phyloP scores from a whole-genome alignment of 2,113 vertebrate species.

The Sorex fumeus region DNA sequence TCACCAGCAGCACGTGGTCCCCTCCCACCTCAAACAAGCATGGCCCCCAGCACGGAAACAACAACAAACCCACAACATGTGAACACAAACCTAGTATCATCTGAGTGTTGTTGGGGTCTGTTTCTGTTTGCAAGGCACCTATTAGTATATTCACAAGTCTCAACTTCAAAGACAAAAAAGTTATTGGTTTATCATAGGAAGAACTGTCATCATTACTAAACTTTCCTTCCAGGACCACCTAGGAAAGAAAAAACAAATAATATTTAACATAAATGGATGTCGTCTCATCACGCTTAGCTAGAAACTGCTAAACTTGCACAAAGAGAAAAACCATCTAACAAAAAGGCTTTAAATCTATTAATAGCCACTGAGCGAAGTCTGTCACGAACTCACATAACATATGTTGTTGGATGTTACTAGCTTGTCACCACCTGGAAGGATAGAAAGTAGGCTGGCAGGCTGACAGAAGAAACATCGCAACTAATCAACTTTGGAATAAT shows the following conservation, averaged over 20 bases:
- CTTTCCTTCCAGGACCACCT: slow-evolving; percentile 98
- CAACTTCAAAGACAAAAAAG: slow-evolving; percentile 96
- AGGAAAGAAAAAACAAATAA: slow-evolving; percentile 78
- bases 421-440: background rate
- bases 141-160: slow-evolving; percentile 97
- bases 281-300: background rate
- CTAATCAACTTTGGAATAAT: slow-evolving; percentile 63
- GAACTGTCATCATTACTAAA: slow-evolving; percentile 96
- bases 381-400: background rate
- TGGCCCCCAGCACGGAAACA: background rate
- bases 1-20: too few relatives aligned
- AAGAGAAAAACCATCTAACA: background rate
- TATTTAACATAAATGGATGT: slow-evolving; percentile 57
- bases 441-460: background rate
- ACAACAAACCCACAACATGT: background rate
- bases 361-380: background rate
- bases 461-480: slow-evolving; percentile 47
- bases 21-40: too few relatives aligned
- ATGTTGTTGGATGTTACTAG: background rate
- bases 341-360: slow-evolving; percentile 33
- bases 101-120: slow-evolving; percentile 97
- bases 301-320: background rate
- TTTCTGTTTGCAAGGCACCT: slow-evolving; percentile 97
- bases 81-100: slow-evolving; percentile 95
- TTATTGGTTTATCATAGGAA: slow-evolving; percentile 94